A percentile compares a stretch with the other conserved stretches of the same genome.
Conservation (phyloP, 2,113 vertebrate genomes). For the Motacilla alba region DNA sequence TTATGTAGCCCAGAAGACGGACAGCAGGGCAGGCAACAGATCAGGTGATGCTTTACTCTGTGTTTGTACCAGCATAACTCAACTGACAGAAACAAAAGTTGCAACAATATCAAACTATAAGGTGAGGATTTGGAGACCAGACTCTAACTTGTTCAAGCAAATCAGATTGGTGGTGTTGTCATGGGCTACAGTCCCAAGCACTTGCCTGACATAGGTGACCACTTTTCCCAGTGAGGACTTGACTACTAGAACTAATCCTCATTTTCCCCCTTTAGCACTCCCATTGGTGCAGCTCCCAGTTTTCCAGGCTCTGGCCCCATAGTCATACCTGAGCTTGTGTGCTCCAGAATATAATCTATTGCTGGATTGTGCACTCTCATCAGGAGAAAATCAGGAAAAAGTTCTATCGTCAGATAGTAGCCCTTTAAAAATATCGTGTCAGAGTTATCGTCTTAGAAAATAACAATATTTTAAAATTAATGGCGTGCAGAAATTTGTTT, state of each 20-base stretch:
- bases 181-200: neutral
- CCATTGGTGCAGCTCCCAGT: neutral
- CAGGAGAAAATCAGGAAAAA: neutral
- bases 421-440: neutral
- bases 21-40: neutral
- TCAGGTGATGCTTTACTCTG: neutral
- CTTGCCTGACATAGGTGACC: neutral
- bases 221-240: neutral
- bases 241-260: neutral
- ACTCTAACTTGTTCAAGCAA: neutral
- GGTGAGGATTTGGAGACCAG: neutral
- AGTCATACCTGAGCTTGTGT: fast-evolving
- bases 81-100: neutral
- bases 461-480: neutral
- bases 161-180: neutral
- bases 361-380: neutral
- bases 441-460: neutral
- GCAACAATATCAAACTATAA: neutral
- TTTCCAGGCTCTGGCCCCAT: neutral
- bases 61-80: neutral
- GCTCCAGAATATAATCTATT: neutral
- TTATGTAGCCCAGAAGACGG: neutral
- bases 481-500: neutral
- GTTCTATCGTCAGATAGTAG: neutral
- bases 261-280: neutral